Base-by-base conservation (phyloP, 2,113 vertebrate genomes). In the Urocitellus parryii region DNA sequence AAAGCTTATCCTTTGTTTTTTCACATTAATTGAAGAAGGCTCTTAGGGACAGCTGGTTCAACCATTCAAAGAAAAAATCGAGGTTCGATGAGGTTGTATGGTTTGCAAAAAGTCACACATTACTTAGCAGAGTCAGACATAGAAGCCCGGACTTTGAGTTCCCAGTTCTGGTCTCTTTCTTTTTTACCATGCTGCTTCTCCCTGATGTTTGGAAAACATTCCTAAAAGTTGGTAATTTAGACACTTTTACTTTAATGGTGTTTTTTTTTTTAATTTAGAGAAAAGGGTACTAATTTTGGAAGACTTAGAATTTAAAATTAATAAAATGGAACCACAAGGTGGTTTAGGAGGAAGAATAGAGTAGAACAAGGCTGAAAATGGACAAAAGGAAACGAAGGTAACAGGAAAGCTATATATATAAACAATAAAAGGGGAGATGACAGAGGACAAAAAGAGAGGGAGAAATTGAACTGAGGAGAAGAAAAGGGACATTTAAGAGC, bases 211-310 rank as follows among this genome's bases (percentile, higher is more conserved):
- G 56, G 76, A 48, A 79, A 91, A 74, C 37, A 88, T 77, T 61
- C 34, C 29, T 58, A 61, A 58, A 45, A 90, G 37, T 4, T 42
- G 56, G 32, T 13, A 29, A 73, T 65, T 93, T 85, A 94, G 42
- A 76, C 32, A n/a, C 18, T 24, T 88, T 82, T 29, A 34, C 20
- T 53, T 89, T 27, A 78, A 17, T 78, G 16, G 32, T 86, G 92
- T 81, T 87, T 24, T 94, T 89, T 93, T 81, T 87, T 24, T 94
- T 89, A 10, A 78, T 37, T 39, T 45, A 76, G 88, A 76, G 25
- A 39, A 51, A 73, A 78, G 76, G 39, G 16, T 63, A 86, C 32
- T 45, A 74, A 73, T 78, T 22, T 81, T 68, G 53, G 45, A 96
- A 79, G 56, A 63, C 48, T 58, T 45, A 51, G 37, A 25, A 78